Base-by-base conservation (phyloP, 2,888 invertebrate species). In the Neria commutata region DNA sequence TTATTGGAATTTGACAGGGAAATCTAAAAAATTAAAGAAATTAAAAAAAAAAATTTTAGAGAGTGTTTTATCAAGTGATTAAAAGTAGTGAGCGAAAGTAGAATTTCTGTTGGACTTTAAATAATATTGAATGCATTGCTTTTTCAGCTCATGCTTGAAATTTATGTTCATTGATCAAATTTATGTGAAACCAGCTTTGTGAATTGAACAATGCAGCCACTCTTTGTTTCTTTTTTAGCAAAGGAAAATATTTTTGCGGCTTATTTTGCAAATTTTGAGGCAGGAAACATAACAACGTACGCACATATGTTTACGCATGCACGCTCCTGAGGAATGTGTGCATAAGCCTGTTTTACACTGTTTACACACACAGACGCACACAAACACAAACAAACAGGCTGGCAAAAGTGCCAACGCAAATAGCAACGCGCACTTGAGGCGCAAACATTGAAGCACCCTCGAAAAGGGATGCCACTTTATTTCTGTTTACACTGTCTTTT, bases 371-470 rank as follows among this genome's bases (percentile, higher is more conserved):
- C 17, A 37, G 6, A 37, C 37, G 19, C 5, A 46, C 3, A 21
- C 11, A 46, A 19, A 46, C 11, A 19, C 21, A 46, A 19, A 46
- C 46, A n/a, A 6, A 42, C 6, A 42, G 5, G 19, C 42, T 19
- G 11, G n/a, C 46, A 46, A 6, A 46, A 5, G 10, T 11, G 10
- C 24, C 5, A 46, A 21, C 21, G n/a, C 46, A 24, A 46, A 10
- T 17, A 10, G 10, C 19, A 46, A 37, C 6, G 55, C 55, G 52
- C 47, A 55, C 57, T 60, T 60, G 55, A 58, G n/a, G 62, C 58
- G 46, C 58, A 56, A 63, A 63, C 50, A 34, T 16, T 58, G 25
- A 58, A 61, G 56, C 49, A 49, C 46, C 48, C 50, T 55, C 45
- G 33, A 29, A 53, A 50, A 54, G 60, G 10, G 52, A 50, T 59